Conservation (phyloP, 2,113 vertebrate genomes). For the Stegastes partitus region DNA sequence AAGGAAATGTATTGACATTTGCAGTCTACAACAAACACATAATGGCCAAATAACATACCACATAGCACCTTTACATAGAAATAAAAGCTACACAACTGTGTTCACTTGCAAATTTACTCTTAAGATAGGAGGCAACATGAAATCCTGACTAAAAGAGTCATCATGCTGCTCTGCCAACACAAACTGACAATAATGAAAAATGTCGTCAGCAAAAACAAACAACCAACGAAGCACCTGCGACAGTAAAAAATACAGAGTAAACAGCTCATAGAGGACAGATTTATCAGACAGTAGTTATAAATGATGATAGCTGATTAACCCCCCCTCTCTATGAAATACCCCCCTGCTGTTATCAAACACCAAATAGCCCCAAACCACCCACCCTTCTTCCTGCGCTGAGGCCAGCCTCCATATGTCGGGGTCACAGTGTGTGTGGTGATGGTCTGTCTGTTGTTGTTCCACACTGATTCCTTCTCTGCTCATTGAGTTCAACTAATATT, state of each 20-base stretch:
- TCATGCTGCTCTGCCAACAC: neutral
- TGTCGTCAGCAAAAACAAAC: neutral
- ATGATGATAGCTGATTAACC: slow-evolving; percentile 49
- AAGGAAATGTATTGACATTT: neutral
- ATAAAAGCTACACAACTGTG: too few relatives aligned
- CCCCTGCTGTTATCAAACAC: slow-evolving; percentile 65
- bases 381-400: slow-evolving; percentile 30
- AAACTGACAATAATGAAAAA: neutral
- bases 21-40: neutral
- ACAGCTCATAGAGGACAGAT: slow-evolving; percentile 11
- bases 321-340: slow-evolving; percentile 41
- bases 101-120: neutral
- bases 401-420: slow-evolving; percentile 65
- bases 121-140: neutral
- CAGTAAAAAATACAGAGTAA: neutral
- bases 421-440: slow-evolving; percentile 30
- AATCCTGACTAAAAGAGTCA: neutral
- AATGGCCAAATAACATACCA: too few relatives aligned
- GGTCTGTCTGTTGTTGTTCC: slow-evolving; percentile 29
- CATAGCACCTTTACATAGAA: too few relatives aligned
- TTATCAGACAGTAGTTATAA: slow-evolving; percentile 28
- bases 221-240: slow-evolving; percentile 5
- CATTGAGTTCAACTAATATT: neutral
- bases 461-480: slow-evolving; percentile 6
- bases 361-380: slow-evolving; percentile 39